Conservation (phyloP, 2,888 invertebrate species). For the Pristionchus exspectatus region DNA sequence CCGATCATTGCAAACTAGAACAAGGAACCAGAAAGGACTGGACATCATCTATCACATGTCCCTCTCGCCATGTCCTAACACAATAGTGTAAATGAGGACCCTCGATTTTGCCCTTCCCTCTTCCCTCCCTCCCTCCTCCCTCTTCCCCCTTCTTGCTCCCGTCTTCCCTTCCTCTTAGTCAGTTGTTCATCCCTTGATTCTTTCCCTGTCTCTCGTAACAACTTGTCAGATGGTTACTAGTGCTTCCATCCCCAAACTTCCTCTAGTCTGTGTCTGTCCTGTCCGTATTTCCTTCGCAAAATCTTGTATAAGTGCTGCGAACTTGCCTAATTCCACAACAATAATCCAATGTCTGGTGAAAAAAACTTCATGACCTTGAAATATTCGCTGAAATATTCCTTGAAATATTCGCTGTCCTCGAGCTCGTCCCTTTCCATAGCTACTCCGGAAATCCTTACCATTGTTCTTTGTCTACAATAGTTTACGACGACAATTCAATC, state of each 20-base stretch:
- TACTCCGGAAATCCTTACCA: no score
- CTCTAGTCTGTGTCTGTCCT: background rate
- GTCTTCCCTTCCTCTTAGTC: slow-evolving; percentile 2
- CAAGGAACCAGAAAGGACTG: background rate
- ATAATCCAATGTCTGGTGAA: no score
- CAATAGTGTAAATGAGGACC: slow-evolving; percentile 53
- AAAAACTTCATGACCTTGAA: no score
- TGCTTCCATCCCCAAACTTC: background rate
- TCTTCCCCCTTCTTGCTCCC: slow-evolving; percentile 5
- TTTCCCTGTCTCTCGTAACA: slow-evolving; percentile 41
- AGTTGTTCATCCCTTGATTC: slow-evolving; percentile 6
- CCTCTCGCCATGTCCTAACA: slow-evolving; percentile 37
- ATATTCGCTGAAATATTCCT: no score
- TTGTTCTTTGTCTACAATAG: background rate
- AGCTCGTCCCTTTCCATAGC: background rate
- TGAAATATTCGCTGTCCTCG: no score
- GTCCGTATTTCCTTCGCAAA: background rate
- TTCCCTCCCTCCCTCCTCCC: background rate
- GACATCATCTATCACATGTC: slow-evolving; percentile 3
- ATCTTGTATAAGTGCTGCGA: no score
- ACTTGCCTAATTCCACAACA: no score
- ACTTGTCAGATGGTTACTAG: slow-evolving; percentile 43
- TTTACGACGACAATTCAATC: no score
- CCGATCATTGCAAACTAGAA: background rate
- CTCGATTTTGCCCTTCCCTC: background rate